Evolutionary conservation across 2,113 vertebrate genomes (phyloP).

Genomic region (Misgurnus anguillicaudatus): DNA sequence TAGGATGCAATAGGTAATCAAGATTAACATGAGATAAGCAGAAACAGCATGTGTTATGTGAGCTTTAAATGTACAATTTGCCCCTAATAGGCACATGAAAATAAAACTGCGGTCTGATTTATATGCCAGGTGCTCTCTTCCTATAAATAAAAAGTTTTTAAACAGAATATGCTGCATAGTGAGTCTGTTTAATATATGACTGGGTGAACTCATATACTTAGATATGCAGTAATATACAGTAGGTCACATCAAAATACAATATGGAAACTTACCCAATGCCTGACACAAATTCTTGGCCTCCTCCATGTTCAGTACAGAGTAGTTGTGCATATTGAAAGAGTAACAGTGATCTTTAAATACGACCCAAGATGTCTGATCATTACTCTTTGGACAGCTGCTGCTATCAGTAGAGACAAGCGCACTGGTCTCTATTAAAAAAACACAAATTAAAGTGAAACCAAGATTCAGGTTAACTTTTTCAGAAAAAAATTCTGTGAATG

Average conservation of each 20-base stretch:
- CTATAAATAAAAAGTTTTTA: too few relatives aligned
- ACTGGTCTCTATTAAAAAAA: slow-evolving; percentile 23
- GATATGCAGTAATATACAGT: neutral
- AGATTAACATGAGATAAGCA: too few relatives aligned
- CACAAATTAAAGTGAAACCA: neutral
- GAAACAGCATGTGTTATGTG: too few relatives aligned
- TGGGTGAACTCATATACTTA: too few relatives aligned
- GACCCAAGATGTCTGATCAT: slow-evolving; percentile 76
- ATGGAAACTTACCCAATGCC: slow-evolving; percentile 76
- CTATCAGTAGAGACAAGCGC: neutral
- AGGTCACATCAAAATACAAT: neutral
- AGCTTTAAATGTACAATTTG: too few relatives aligned
- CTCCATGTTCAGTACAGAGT: slow-evolving; percentile 74
- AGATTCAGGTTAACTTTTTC: neutral
- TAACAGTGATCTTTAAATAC: slow-evolving; percentile 84
- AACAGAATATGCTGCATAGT: too few relatives aligned
- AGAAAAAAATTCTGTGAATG: neutral
- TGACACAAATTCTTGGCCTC: slow-evolving; percentile 79
- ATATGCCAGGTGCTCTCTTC: too few relatives aligned
- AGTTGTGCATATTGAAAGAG: slow-evolving; percentile 82
- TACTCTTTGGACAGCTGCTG: slow-evolving; percentile 73
- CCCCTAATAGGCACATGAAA: too few relatives aligned
- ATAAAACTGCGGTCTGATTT: too few relatives aligned
- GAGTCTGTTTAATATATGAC: too few relatives aligned
- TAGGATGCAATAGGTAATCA: too few relatives aligned